phyloP scores from a whole-genome alignment of 1,140 invertebrate genomes.

The Psilanteris sp. region DNA sequence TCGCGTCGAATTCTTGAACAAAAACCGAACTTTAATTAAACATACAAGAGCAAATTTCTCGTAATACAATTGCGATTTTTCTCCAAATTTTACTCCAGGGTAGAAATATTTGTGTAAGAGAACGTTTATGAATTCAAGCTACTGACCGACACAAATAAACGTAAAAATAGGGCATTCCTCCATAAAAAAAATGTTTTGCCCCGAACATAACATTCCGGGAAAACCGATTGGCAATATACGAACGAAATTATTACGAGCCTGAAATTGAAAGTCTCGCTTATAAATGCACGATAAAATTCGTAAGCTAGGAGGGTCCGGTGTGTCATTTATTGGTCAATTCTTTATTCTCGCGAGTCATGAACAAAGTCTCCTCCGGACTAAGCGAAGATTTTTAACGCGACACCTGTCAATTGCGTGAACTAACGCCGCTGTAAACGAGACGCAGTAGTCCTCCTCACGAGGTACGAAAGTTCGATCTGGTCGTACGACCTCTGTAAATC shows the following conservation, averaged over 20 bases:
- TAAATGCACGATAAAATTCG: slow-evolving; percentile 25
- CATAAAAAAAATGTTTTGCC: slow-evolving; percentile 4
- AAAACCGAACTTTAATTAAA: too few species aligned
- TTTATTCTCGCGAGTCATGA: slow-evolving; percentile 12
- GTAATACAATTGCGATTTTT: too few species aligned
- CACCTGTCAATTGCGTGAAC: slow-evolving; percentile 65
- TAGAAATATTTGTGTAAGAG: too few species aligned
- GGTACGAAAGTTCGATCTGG: slow-evolving; percentile 38
- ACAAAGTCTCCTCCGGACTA: slow-evolving; percentile 25
- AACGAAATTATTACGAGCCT: slow-evolving; percentile 8
- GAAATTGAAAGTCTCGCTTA: slow-evolving; percentile 28
- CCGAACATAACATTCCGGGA: slow-evolving; percentile 2
- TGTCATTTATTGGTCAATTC: slow-evolving; percentile 34
- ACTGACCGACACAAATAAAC: slow-evolving; percentile 3
- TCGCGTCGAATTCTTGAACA: too few species aligned
- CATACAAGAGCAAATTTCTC: too few species aligned
- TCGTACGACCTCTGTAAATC: slow-evolving; percentile 70
- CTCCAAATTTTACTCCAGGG: too few species aligned
- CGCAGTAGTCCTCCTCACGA: slow-evolving; percentile 17
- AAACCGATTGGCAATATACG: slow-evolving; percentile 19
- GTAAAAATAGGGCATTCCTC: not conserved
- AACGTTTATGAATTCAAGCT: too few species aligned
- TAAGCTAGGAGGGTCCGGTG: slow-evolving; percentile 9
- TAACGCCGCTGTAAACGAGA: slow-evolving; percentile 59
- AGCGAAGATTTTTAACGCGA: slow-evolving; percentile 27